These are phyloP conservation scores for Tyto alba DNA, from an alignment of 2,113 vertebrate species.

Conservation along the genomic window DNA sequence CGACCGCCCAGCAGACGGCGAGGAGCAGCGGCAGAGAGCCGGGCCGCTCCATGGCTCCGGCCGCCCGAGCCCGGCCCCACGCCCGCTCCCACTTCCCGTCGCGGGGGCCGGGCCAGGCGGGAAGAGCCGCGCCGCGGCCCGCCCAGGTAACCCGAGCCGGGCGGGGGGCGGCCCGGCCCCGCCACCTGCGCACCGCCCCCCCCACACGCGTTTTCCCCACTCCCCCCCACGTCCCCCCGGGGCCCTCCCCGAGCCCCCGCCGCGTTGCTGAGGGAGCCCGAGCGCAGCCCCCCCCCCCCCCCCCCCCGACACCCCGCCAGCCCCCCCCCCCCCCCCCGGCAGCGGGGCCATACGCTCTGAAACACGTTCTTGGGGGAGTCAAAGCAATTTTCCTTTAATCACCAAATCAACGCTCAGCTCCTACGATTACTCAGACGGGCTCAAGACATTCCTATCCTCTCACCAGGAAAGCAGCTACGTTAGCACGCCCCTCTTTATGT, in stretches of 20 bases:
- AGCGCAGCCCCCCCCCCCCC: not conserved
- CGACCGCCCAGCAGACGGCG: not conserved
- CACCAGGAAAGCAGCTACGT: rapidly evolving
- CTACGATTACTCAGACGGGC: rapidly evolving
- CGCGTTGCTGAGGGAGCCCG: not conserved
- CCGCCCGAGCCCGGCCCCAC: not conserved
- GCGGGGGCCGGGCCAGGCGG: slow-evolving; percentile 19
- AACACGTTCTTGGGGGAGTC: no score
- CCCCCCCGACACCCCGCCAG: not conserved
- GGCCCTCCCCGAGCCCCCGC: not conserved
- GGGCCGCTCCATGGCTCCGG: not conserved
- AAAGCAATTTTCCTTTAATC: not conserved
- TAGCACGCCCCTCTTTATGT: not conserved
- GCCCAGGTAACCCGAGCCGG: slow-evolving; percentile 29
- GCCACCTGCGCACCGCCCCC: not conserved
- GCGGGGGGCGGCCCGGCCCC: not conserved
- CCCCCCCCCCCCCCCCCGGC: rapidly evolving
- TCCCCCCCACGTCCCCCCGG: not conserved
- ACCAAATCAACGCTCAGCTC: rapidly evolving
- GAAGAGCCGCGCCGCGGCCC: not conserved
- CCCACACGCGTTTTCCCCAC: no score
- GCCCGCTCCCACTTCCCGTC: not conserved
- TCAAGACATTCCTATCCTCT: rapidly evolving
- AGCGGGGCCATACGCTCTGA: rapidly evolving
- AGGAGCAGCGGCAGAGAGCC: no score